phyloP scores from a whole-genome alignment of 2,888 invertebrate genomes.

The Melinaea marsaeus region DNA sequence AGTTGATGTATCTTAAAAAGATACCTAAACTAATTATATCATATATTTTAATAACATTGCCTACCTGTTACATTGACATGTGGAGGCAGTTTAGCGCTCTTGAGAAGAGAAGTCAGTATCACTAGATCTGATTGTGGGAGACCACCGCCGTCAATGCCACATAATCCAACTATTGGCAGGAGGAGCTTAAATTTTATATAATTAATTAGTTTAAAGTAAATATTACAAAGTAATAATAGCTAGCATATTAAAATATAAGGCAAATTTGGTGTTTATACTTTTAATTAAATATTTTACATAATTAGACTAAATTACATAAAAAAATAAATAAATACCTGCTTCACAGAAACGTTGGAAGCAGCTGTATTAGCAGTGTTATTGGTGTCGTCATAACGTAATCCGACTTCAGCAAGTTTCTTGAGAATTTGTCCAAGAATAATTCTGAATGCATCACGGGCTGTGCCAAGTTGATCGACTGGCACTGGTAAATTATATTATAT shows the following conservation, averaged over 20 bases:
- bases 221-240: no score
- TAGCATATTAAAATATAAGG: no score
- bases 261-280: no score
- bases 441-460: slow-evolving; percentile 75
- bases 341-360: slow-evolving; percentile 68
- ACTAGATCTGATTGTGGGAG: slow-evolving; percentile 87
- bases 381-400: slow-evolving; percentile 63
- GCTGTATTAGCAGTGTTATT: slow-evolving; percentile 61
- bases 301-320: no score
- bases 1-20: not conserved
- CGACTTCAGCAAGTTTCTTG: slow-evolving; percentile 71
- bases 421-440: slow-evolving; percentile 68
- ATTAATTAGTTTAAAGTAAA: not conserved
- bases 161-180: slow-evolving; percentile 83
- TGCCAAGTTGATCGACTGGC: slow-evolving; percentile 84
- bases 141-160: slow-evolving; percentile 81
- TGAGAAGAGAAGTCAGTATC: slow-evolving; percentile 86
- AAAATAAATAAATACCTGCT: slow-evolving; percentile 53
- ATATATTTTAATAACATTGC: slow-evolving; percentile 18
- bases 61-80: slow-evolving; percentile 65
- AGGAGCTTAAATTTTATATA: slow-evolving; percentile 71
- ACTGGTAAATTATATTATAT: slow-evolving; percentile 57
- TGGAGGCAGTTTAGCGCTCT: slow-evolving; percentile 83
- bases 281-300: no score
- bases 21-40: slow-evolving; percentile 8